Evolutionary conservation across 2,888 invertebrate species (phyloP).

Genomic region (Abscondita cerata): DNA sequence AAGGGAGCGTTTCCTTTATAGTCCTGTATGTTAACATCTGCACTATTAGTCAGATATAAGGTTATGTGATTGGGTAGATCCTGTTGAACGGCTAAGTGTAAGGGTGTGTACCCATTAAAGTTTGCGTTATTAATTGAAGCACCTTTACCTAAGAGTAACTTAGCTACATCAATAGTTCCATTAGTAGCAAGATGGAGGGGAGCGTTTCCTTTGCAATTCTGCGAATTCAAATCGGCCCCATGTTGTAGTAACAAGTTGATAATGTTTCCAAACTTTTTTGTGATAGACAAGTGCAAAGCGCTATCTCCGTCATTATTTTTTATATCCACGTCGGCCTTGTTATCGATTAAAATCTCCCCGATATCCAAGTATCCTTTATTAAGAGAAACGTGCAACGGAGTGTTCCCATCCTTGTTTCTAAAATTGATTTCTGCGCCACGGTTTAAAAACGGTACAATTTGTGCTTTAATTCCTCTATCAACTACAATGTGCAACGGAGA

Average conservation of each 20-base stretch:
- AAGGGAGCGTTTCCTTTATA: slow-evolving; percentile 8
- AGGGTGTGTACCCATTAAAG: background rate
- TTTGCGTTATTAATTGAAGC: background rate
- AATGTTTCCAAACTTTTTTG: background rate
- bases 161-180: background rate
- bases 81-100: background rate
- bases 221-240: background rate
- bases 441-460: background rate
- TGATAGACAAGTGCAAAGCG: background rate
- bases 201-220: background rate
- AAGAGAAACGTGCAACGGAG: background rate
- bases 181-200: background rate
- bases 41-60: background rate
- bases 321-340: background rate
- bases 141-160: background rate
- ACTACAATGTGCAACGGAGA: background rate
- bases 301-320: slow-evolving; percentile 3
- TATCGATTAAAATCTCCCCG: background rate
- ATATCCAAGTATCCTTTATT: slow-evolving; percentile 1
- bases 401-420: background rate
- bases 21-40: slow-evolving; percentile 1
- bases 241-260: background rate
- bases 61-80: background rate
- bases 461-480: background rate
- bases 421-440: background rate